Conservation (phyloP, 2,888 invertebrate genomes). For the Neuroscelio doddi region DNA sequence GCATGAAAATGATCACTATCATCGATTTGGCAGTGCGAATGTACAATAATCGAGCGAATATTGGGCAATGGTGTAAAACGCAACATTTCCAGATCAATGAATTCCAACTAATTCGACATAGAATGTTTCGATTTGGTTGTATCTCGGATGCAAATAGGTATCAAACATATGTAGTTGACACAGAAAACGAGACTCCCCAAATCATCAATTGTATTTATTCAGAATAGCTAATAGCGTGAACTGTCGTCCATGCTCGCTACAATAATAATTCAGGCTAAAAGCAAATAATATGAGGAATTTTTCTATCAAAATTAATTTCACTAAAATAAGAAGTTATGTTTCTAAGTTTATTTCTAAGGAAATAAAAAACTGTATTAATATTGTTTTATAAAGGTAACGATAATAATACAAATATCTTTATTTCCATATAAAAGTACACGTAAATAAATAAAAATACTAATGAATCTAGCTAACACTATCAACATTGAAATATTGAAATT, state of each 20-base stretch:
- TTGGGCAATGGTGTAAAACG: slow-evolving; percentile 46
- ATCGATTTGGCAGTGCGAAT: slow-evolving; percentile 45
- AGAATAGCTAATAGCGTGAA: slow-evolving; percentile 44
- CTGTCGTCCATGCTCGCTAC: slow-evolving; percentile 38
- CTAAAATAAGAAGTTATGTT: too few relatives aligned
- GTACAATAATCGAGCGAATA: slow-evolving; percentile 46
- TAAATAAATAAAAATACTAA: too few relatives aligned
- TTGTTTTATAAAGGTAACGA: too few relatives aligned
- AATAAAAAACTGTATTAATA: too few relatives aligned
- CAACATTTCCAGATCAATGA: slow-evolving; percentile 49
- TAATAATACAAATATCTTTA: too few relatives aligned
- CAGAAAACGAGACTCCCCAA: slow-evolving; percentile 42
- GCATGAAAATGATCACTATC: slow-evolving; percentile 42
- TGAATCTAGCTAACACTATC: too few relatives aligned
- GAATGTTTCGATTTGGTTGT: slow-evolving; percentile 39
- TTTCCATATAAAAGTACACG: too few relatives aligned
- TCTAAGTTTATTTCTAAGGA: too few relatives aligned
- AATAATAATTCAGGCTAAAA: slow-evolving; percentile 24
- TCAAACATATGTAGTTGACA: slow-evolving; percentile 44
- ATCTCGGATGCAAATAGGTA: slow-evolving; percentile 33
- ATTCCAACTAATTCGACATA: slow-evolving; percentile 47
- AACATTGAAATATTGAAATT: too few relatives aligned
- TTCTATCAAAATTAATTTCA: neutral
- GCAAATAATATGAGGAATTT: too few relatives aligned
- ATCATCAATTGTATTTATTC: slow-evolving; percentile 50